Percentiles rank a stretch among this genome's conserved stretches.
Conservation (phyloP, 2,113 vertebrate genomes). For the rabbit (Oryctolagus cuniculus) region mOryCun1.1 NC_091444.1:28851501-28852000, state of each 20-base stretch:
- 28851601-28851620: conserved; percentile 1
- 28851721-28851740: not conserved
- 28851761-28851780: not conserved
- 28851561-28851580: not conserved
- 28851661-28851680: not conserved
- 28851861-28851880: not conserved
- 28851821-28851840: not conserved
- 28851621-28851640: not conserved
- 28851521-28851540: not conserved
- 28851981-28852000: no score
- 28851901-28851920: not conserved
- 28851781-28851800: not conserved
- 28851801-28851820: not conserved
- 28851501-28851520: not conserved
- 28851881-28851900: not conserved
- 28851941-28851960: not conserved
- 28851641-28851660: not conserved
- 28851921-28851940: not conserved
- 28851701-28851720: not conserved
- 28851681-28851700: not conserved
- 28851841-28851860: not conserved
- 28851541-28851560: not conserved
- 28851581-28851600: not conserved
- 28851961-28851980: not conserved
- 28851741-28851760: not conserved